Evolutionary conservation across 2,113 vertebrate genomes (phyloP).

Genomic region (Colinus virginianus): DNA sequence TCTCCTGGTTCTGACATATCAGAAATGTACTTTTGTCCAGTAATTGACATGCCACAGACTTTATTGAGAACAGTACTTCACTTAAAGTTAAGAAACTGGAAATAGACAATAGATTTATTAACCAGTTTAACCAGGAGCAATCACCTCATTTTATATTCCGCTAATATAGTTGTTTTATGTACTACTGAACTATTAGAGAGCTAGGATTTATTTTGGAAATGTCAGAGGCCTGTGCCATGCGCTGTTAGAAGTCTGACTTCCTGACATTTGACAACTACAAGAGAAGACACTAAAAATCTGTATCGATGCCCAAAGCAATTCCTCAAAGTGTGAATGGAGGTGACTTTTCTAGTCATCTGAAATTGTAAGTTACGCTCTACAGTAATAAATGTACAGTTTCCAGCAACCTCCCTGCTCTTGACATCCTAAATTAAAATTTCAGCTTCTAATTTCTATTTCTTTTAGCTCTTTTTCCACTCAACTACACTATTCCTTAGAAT

Average conservation of each 20-base stretch:
- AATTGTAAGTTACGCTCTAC: conserved; percentile 54
- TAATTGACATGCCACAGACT: background rate
- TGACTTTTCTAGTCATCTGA: conserved; percentile 70
- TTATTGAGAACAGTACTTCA: background rate
- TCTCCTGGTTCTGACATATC: background rate
- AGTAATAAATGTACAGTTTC: conserved; percentile 21
- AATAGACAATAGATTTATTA: background rate
- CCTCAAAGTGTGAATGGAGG: conserved; percentile 10
- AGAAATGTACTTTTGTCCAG: background rate
- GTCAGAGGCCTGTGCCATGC: background rate
- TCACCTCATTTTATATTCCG: background rate
- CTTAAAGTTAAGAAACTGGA: background rate
- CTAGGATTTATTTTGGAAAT: background rate
- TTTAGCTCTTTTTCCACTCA: background rate
- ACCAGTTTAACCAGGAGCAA: background rate
- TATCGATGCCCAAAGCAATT: conserved; percentile 43
- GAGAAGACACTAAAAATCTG: conserved; percentile 59
- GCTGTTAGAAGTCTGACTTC: background rate
- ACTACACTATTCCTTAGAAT: background rate
- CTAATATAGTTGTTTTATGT: background rate
- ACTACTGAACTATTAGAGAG: background rate
- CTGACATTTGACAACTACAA: conserved; percentile 26
- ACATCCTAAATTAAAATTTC: background rate
- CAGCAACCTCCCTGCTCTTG: background rate
- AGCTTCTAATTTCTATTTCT: conserved; percentile 18